These are phyloP conservation scores for Oreotrochilus melanogaster DNA, from an alignment of 2,113 vertebrate genomes.

Conservation along the genomic window DNA sequence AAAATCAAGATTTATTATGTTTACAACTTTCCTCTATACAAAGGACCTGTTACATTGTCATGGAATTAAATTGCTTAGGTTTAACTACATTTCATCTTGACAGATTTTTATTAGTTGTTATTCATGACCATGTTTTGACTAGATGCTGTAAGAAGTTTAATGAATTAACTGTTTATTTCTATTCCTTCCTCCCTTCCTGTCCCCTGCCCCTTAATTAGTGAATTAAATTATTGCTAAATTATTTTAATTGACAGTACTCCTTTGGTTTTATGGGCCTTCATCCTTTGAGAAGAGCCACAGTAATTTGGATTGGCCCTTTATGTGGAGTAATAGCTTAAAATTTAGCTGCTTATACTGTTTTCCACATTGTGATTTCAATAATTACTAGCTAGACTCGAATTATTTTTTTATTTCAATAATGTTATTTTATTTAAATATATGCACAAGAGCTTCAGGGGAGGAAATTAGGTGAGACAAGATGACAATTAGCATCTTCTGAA, in stretches of 20 bases:
- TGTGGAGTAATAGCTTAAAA: background rate
- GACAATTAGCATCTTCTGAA: background rate
- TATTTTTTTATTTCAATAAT: constrained; percentile 12
- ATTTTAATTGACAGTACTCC: background rate
- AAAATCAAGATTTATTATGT: background rate
- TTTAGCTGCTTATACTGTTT: background rate
- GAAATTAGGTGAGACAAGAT: background rate
- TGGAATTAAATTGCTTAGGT: background rate
- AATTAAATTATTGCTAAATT: background rate
- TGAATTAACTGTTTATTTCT: background rate
- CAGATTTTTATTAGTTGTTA: background rate
- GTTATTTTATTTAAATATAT: constrained; percentile 5
- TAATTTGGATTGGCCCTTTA: background rate
- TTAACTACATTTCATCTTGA: background rate
- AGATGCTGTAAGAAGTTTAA: background rate
- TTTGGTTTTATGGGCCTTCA: background rate
- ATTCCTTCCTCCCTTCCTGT: background rate
- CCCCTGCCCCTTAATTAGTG: background rate
- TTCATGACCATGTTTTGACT: background rate
- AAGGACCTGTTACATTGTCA: background rate
- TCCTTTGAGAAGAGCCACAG: background rate
- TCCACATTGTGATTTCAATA: background rate
- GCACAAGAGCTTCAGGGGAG: background rate
- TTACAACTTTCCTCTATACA: background rate
- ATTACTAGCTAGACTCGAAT: background rate